A percentile compares a stretch with the other conserved stretches of the same genome.
Conservation (phyloP, 30 jellyfish, hydroid and myxozoan genomes). For the Aurelia aurita complex sp. Pacific region DNA sequence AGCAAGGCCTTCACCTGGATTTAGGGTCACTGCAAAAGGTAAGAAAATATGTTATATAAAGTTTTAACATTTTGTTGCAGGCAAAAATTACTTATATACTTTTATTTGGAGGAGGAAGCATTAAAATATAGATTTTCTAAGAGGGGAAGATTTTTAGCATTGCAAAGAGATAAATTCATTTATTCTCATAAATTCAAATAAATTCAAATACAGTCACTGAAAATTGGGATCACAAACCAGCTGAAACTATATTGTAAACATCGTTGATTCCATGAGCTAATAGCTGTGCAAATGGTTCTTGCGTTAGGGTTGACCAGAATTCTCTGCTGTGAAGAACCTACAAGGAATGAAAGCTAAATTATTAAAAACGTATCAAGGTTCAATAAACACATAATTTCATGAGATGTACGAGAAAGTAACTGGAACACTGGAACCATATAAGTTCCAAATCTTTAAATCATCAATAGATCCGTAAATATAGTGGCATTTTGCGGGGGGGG, state of each 20-base stretch:
- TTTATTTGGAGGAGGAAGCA: background rate
- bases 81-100: background rate
- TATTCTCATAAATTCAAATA: too few species aligned
- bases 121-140: too few species aligned
- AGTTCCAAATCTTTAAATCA: too few species aligned
- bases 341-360: background rate
- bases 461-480: too few species aligned
- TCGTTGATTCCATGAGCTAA: slow-evolving; percentile 59
- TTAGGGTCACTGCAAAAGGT: slow-evolving; percentile 9
- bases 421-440: too few species aligned
- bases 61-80: background rate
- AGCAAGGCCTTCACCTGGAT: slow-evolving; percentile 47
- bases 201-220: too few species aligned
- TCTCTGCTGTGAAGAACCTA: slow-evolving; percentile 87
- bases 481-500: too few species aligned
- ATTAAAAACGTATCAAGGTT: background rate
- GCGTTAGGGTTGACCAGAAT: slow-evolving; percentile 42
- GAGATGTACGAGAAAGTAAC: too few species aligned
- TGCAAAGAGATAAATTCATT: too few species aligned
- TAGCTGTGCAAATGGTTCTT: slow-evolving; percentile 46
- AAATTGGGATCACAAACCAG: slow-evolving; percentile 26
- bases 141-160: too few species aligned
- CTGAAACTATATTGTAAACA: slow-evolving; percentile 49
- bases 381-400: background rate
- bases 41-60: background rate